A percentile compares a stretch with the other conserved stretches of the same genome.
phyloP scores from a whole-genome alignment of 2,797 vertebrate species.

The Lepus townsendii region DNA sequence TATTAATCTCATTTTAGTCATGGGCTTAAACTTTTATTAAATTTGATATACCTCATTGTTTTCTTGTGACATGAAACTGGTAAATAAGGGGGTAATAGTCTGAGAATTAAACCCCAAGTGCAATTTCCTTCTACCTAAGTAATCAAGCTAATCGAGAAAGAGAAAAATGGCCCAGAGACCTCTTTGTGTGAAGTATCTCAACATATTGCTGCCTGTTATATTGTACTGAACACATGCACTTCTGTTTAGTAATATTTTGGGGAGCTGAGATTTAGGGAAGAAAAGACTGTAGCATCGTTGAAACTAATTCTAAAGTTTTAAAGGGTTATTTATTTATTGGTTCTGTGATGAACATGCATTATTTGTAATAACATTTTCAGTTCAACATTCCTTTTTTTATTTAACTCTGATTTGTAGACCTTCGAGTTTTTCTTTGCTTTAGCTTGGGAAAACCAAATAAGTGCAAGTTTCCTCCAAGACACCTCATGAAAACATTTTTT shows the following conservation, averaged over 20 bases:
- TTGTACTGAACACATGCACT: slow-evolving; percentile 84
- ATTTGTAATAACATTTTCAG: slow-evolving; percentile 83
- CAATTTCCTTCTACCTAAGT: slow-evolving; percentile 62
- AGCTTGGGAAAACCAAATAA: slow-evolving; percentile 85
- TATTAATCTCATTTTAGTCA: slow-evolving; percentile 11
- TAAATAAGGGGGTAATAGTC: slow-evolving; percentile 15
- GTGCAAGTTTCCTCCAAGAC: slow-evolving; percentile 85
- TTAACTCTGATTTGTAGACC: slow-evolving; percentile 83
- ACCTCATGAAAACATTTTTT: slow-evolving; percentile 87
- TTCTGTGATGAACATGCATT: slow-evolving; percentile 74
- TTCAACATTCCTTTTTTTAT: slow-evolving; percentile 77
- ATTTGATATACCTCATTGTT: slow-evolving; percentile 13
- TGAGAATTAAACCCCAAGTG: background rate
- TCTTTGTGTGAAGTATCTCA: slow-evolving; percentile 77
- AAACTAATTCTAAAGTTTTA: slow-evolving; percentile 74
- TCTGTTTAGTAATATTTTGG: slow-evolving; percentile 87
- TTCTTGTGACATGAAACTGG: slow-evolving; percentile 8
- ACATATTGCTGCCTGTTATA: slow-evolving; percentile 84
- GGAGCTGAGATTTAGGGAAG: slow-evolving; percentile 82
- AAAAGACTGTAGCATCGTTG: slow-evolving; percentile 75
- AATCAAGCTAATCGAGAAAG: slow-evolving; percentile 41
- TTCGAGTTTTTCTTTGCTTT: slow-evolving; percentile 84
- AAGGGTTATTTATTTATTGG: slow-evolving; percentile 82
- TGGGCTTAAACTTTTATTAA: slow-evolving; percentile 18
- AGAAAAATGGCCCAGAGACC: slow-evolving; percentile 81